These are phyloP conservation scores for Incurvaria masculella DNA, from an alignment of 2,888 invertebrate genomes.

Conservation along the genomic window DNA sequence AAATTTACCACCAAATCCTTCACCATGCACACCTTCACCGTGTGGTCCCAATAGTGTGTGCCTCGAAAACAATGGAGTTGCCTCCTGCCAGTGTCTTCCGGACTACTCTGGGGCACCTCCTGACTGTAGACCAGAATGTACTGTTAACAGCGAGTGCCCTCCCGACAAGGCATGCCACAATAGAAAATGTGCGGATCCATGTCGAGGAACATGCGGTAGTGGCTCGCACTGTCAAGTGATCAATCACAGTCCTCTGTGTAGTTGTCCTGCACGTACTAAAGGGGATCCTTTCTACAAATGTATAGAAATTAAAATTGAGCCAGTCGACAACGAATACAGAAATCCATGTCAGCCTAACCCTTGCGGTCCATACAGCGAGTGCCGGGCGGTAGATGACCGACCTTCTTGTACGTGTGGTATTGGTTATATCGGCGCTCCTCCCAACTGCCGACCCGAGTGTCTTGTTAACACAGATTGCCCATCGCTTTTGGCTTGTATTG, in stretches of 20 bases:
- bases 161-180: constrained; percentile 72
- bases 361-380: constrained; percentile 80
- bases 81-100: constrained; percentile 69
- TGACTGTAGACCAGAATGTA: constrained; percentile 73
- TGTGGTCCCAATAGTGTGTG: constrained; percentile 79
- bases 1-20: constrained; percentile 29
- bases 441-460: constrained; percentile 81
- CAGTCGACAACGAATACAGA: constrained; percentile 23
- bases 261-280: constrained; percentile 62
- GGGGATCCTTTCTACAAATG: constrained; percentile 67
- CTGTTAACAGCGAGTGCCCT: constrained; percentile 73
- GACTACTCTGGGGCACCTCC: constrained; percentile 69
- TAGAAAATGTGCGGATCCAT: constrained; percentile 77
- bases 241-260: constrained; percentile 78
- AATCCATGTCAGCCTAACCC: constrained; percentile 74
- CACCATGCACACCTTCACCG: constrained; percentile 72
- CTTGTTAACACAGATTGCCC: constrained; percentile 79
- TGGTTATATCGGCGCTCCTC: constrained; percentile 71
- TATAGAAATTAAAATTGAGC: constrained; percentile 26
- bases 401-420: constrained; percentile 77
- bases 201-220: constrained; percentile 69
- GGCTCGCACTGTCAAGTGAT: constrained; percentile 72
- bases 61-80: constrained; percentile 67
- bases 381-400: constrained; percentile 64
- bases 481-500: constrained; percentile 74